phyloP scores from a whole-genome alignment of 2,797 vertebrate species.

The Danionella dracula region DNA sequence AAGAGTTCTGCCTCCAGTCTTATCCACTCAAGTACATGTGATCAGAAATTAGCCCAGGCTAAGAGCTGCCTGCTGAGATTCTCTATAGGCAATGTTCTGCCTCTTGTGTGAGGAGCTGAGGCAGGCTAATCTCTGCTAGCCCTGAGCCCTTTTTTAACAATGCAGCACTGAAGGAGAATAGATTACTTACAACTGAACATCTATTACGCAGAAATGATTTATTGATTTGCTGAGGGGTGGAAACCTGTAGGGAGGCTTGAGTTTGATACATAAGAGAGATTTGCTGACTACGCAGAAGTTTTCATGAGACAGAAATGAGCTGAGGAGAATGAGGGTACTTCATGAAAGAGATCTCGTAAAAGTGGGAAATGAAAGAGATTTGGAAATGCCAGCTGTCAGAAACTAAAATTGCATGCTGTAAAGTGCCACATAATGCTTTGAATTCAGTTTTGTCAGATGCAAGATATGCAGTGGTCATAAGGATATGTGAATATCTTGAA shows the following conservation, averaged over 20 bases:
- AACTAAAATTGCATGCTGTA: neutral
- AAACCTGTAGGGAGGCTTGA: neutral
- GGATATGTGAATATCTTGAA: too few species aligned
- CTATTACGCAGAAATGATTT: constrained; percentile 21
- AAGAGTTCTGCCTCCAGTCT: neutral
- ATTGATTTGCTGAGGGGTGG: constrained; percentile 23
- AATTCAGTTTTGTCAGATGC: neutral
- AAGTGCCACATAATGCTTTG: neutral
- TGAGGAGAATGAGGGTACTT: neutral
- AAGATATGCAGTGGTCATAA: too few species aligned
- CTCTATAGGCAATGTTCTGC: neutral
- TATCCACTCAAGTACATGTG: constrained; percentile 12
- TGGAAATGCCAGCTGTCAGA: neutral
- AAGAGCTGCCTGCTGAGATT: neutral
- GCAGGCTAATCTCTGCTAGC: constrained; percentile 17
- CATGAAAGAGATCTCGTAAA: neutral
- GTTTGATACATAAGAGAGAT: constrained; percentile 6
- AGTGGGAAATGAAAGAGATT: neutral
- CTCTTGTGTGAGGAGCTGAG: constrained; percentile 10
- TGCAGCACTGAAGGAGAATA: constrained; percentile 4
- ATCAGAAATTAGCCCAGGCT: constrained; percentile 17
- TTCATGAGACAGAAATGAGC: neutral
- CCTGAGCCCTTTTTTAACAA: constrained; percentile 20
- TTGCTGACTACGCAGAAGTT: neutral
- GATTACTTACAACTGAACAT: constrained; percentile 31